Base-by-base conservation (phyloP, 30 jellyfish, hydroid and myxozoan species). In the Aurelia coerulea region DNA sequence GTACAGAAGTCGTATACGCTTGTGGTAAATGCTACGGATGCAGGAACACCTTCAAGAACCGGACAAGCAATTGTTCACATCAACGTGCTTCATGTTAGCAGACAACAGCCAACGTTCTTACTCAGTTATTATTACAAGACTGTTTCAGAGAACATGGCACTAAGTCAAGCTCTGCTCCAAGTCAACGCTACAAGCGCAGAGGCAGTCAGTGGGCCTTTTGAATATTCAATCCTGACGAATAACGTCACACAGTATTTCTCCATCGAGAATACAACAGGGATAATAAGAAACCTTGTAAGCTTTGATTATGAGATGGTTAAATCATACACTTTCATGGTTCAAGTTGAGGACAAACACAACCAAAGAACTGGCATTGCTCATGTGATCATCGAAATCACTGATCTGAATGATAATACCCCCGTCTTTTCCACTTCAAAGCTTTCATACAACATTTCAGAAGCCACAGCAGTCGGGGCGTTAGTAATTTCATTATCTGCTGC, bases 361-460 rank as follows among this genome's bases (percentile, higher is more conserved):
- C 79, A 73, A 34, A 67, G 84, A 50, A 88, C 98, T 14, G 89
- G 91, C 65, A 51, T 32, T 12, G 96, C 98, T 4, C 92, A 92
- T 17, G 96, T 94, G 12, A 15, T 71, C n/a, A 72, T 94, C 12
- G 64, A 76, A 34, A 85, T 94, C 49, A 64, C 90, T 5, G 98
- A 94, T 62, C 68, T 88, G 85, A 94, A 94, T 58, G 98, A 94
- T 71, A 88, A 94, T 64, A 89, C 78, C 19, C 98, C 98, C 11
- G 88, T 70, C 11, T 79, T 94, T 69, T 53, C 80, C 18, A 82
- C 39, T 34, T 52, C 83, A 14, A 50, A 63, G n/a, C 68, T 54
- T 10, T 64, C 41, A 8, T 65, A 41, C 56, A 81, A 84, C 87
- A 94, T 94, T 58, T 80, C 98, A 31, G 98, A 94, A 35, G 93